Evolutionary conservation across 1,140 invertebrate genomes (phyloP).

Genomic region (Octopus bimaculoides): DNA sequence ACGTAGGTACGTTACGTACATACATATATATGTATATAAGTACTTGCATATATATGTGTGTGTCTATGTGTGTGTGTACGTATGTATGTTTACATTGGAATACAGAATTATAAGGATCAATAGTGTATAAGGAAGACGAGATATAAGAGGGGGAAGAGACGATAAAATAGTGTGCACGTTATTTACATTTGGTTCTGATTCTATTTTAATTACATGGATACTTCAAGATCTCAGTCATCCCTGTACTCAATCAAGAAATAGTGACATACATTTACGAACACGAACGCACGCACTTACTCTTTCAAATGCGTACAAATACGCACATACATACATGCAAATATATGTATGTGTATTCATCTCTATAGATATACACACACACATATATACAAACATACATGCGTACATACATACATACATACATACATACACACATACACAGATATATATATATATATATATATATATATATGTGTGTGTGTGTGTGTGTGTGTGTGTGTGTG

Average conservation of each 20-base stretch:
- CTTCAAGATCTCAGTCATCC: too few species aligned
- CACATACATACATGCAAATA: neutral
- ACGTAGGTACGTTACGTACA: too few species aligned
- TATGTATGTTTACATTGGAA: neutral
- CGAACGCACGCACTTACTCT: neutral
- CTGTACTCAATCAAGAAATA: neutral
- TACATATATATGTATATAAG: neutral
- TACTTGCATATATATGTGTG: neutral
- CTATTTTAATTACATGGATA: too few species aligned
- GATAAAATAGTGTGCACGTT: too few species aligned
- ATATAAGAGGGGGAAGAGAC: too few species aligned
- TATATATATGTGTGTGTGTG: neutral
- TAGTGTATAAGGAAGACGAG: too few species aligned
- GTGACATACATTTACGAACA: neutral
- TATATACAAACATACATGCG: neutral
- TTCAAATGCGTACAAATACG: neutral
- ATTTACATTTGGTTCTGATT: too few species aligned
- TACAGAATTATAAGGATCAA: neutral
- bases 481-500: neutral
- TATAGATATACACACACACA: neutral
- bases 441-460: slow-evolving; percentile 2
- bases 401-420: neutral
- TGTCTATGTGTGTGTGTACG: neutral
- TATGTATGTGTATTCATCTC: neutral
- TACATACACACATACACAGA: neutral